phyloP scores from a whole-genome alignment of 2,113 vertebrate species.

The Nanorana parkeri region DNA sequence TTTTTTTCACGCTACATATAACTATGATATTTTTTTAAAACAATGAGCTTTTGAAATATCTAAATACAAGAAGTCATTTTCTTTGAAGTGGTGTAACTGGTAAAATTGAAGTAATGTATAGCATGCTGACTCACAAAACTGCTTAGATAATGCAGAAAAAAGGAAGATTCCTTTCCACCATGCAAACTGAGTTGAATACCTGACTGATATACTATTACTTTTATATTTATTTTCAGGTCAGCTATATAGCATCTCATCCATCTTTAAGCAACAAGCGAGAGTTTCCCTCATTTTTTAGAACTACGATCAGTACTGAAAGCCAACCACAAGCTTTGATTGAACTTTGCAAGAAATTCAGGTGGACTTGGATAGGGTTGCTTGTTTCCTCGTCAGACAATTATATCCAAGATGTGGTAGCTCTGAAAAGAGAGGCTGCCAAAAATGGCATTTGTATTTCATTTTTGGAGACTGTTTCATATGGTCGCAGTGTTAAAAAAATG shows the following conservation, averaged over 20 bases:
- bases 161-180: no score
- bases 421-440: constrained; percentile 30
- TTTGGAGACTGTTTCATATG: background rate
- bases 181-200: no score
- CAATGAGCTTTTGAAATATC: no score
- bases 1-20: no score
- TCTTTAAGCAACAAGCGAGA: constrained; percentile 37
- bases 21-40: no score
- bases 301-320: background rate
- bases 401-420: background rate
- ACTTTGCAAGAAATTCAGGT: constrained; percentile 26
- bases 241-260: background rate
- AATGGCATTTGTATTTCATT: constrained; percentile 27
- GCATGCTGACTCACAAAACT: no score
- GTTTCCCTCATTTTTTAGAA: constrained; percentile 29
- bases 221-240: constrained; percentile 11
- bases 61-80: no score
- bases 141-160: no score
- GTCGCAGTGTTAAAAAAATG: background rate
- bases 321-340: constrained; percentile 11
- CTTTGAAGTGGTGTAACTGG: no score
- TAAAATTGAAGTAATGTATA: no score
- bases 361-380: constrained; percentile 27
- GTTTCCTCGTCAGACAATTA: constrained; percentile 20
- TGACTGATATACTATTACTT: no score